Percentiles rank a stretch among this genome's conserved stretches.
Conservation (phyloP, 2,797 vertebrate species). For the Cephalopachus bancanus region DNA sequence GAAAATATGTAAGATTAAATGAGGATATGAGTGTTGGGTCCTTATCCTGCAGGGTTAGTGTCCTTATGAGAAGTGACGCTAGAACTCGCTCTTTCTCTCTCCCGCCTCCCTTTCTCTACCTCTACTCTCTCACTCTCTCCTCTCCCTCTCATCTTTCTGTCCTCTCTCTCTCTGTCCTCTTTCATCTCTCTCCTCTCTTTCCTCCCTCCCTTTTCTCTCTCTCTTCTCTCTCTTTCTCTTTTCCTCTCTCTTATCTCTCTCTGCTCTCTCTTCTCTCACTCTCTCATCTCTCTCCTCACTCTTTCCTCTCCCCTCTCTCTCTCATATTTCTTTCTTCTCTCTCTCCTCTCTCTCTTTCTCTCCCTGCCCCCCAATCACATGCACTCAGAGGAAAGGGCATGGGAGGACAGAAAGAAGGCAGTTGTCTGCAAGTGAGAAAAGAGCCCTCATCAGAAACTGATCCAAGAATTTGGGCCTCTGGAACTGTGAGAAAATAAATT, state of each 20-base stretch:
- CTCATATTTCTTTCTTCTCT: neutral
- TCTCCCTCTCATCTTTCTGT: neutral
- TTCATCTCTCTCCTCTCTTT: neutral
- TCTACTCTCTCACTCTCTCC: neutral
- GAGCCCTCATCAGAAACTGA: neutral
- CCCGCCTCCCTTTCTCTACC: too few species aligned
- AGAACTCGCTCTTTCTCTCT: neutral
- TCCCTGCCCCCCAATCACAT: too few species aligned
- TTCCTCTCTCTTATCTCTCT: neutral
- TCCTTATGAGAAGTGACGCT: neutral
- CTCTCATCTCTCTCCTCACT: neutral
- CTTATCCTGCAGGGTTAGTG: neutral
- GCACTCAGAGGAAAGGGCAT: neutral
- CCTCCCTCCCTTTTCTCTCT: too few species aligned
- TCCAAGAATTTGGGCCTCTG: neutral
- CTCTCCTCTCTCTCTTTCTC: neutral
- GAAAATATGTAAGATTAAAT: neutral
- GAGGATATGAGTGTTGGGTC: neutral
- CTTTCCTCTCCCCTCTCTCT: too few species aligned
- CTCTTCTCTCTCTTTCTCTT: too few species aligned
- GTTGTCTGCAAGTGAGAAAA: neutral
- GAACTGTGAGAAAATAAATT: neutral
- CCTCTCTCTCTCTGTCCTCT: too few species aligned
- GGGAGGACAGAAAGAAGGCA: neutral
- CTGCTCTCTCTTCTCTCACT: too few species aligned